Evolutionary conservation across 1,140 invertebrate species (phyloP).

Genomic region (Holotrichia oblita): DNA sequence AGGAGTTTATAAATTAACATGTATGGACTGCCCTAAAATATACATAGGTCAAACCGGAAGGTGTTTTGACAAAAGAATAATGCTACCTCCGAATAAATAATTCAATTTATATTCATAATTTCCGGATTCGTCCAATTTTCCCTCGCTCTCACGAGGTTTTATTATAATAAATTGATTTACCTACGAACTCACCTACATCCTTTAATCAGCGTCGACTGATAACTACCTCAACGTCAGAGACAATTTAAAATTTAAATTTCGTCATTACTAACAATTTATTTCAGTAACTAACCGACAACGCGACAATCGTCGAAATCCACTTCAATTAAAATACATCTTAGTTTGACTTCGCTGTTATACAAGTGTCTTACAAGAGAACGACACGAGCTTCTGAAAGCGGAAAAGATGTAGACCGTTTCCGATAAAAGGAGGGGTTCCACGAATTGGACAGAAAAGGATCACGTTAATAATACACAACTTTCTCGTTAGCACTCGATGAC

Average conservation of each 20-base stretch:
- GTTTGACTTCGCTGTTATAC: background rate
- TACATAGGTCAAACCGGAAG: too few relatives aligned
- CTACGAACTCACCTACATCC: background rate
- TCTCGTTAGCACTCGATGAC: slow-evolving; percentile 30
- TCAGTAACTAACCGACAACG: background rate
- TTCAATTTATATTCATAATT: too few relatives aligned
- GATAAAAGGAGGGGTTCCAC: background rate
- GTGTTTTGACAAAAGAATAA: too few relatives aligned
- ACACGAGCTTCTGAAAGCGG: background rate
- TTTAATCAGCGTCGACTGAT: slow-evolving; percentile 3
- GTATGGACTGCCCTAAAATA: too few relatives aligned
- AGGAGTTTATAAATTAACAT: too few relatives aligned
- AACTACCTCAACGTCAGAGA: background rate
- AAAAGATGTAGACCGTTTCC: slow-evolving; percentile 23
- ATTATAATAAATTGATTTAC: background rate
- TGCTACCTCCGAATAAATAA: too few relatives aligned
- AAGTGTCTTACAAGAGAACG: background rate
- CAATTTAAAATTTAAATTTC: slow-evolving; percentile 30
- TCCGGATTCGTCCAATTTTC: too few relatives aligned
- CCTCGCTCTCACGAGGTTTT: too few relatives aligned
- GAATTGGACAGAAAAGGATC: background rate
- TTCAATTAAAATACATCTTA: slow-evolving; percentile 24
- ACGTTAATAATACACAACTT: slow-evolving; percentile 34
- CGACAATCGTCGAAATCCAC: slow-evolving; percentile 11
- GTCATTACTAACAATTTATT: slow-evolving; percentile 25